Evolutionary conservation across 1,140 invertebrate genomes (phyloP).

Genomic region (Zaprionus ghesquierei): DNA sequence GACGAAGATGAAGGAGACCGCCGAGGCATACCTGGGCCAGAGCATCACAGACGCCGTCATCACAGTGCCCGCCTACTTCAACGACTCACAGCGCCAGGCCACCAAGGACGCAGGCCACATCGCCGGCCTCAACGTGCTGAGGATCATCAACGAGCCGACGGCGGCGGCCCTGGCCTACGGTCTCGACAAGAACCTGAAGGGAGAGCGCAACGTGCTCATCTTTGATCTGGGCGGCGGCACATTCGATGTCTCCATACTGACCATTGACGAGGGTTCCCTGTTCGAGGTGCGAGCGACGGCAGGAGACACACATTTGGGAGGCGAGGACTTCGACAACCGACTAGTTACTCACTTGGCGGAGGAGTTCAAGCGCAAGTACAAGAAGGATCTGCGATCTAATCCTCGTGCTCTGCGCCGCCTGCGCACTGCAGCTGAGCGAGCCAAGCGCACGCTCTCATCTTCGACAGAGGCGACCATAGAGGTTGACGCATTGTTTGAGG

Average conservation of each 20-base stretch:
- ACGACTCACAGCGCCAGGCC: conserved; percentile 87
- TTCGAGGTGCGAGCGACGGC: conserved; percentile 92
- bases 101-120: conserved; percentile 87
- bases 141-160: conserved; percentile 90
- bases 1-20: conserved; percentile 92
- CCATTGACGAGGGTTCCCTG: conserved; percentile 92
- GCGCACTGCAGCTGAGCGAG: conserved; percentile 89
- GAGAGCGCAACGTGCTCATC: conserved; percentile 89
- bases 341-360: conserved; percentile 90
- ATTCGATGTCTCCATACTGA: conserved; percentile 93
- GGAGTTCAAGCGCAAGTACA: conserved; percentile 93
- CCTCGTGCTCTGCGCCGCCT: conserved; percentile 90
- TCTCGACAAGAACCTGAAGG: conserved; percentile 89
- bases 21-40: conserved; percentile 90
- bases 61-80: conserved; percentile 86
- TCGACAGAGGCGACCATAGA: conserved; percentile 88
- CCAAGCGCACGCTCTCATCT: conserved; percentile 87
- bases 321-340: conserved; percentile 91
- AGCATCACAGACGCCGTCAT: conserved; percentile 87
- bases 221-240: conserved; percentile 90
- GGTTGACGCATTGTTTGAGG: conserved; percentile 89
- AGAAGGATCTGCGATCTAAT: conserved; percentile 90
- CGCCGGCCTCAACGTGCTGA: conserved; percentile 87
- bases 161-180: conserved; percentile 90
- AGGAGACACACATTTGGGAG: conserved; percentile 89